Percentiles rank a stretch among this genome's conserved stretches.
Evolutionary conservation across 2,113 vertebrate genomes (phyloP).

Genomic region (Pavo muticus): DNA sequence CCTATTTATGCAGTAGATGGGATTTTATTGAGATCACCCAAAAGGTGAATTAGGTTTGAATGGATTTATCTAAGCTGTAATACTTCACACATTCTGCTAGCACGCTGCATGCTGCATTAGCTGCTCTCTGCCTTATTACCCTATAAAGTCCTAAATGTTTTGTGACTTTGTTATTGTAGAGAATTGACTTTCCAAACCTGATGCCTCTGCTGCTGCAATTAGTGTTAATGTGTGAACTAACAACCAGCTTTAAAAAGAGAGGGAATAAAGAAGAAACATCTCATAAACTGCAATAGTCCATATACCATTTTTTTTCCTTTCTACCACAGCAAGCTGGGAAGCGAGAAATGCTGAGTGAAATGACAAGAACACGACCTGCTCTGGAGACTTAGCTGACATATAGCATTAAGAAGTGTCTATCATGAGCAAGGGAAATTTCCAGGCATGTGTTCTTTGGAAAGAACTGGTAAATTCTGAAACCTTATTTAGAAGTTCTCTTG

Average conservation of each 20-base stretch:
- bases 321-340: neutral
- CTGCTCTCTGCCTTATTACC: conserved; percentile 50
- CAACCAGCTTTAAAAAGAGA: conserved; percentile 1
- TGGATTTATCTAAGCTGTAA: conserved; percentile 3
- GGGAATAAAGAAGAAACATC: neutral
- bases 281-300: neutral
- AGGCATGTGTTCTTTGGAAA: neutral
- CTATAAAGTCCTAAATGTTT: conserved; percentile 32
- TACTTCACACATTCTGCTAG: neutral
- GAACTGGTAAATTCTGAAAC: neutral
- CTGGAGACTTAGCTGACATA: neutral
- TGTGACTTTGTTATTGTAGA: neutral
- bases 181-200: conserved; percentile 41
- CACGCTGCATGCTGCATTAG: conserved; percentile 9
- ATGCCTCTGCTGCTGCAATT: conserved; percentile 41
- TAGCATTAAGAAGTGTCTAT: neutral
- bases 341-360: neutral
- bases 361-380: neutral
- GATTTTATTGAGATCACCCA: neutral
- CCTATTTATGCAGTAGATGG: neutral
- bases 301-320: neutral
- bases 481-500: neutral
- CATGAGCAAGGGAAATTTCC: neutral
- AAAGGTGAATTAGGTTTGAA: conserved; percentile 38
- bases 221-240: conserved; percentile 42